Evolutionary conservation across 2,113 vertebrate species (phyloP).

Genomic region (Ptyas mucosa): DNA sequence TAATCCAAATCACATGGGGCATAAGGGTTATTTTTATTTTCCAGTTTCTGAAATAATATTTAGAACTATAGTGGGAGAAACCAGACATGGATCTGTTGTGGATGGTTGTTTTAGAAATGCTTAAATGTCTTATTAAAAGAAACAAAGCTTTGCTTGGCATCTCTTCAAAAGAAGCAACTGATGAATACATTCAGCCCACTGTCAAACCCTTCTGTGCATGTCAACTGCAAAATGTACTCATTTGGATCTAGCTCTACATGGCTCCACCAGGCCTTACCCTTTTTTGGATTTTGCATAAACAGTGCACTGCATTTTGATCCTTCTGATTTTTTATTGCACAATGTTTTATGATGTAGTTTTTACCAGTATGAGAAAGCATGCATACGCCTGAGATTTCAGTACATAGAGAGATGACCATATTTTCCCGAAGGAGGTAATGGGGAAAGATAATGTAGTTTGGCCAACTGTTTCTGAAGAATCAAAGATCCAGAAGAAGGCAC

Average conservation of each 20-base stretch:
- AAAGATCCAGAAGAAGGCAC: neutral
- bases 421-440: neutral
- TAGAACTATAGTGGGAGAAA: neutral
- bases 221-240: neutral
- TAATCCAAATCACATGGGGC: neutral
- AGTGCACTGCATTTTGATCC: neutral
- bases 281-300: neutral
- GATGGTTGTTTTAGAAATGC: neutral
- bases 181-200: neutral
- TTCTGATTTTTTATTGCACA: neutral
- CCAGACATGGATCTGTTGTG: neutral
- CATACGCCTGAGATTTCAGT: neutral
- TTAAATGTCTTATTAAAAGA: neutral
- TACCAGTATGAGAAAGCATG: neutral
- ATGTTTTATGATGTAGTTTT: neutral
- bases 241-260: neutral
- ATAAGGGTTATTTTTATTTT: neutral
- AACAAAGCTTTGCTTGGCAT: neutral
- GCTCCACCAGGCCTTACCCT: neutral
- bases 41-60: neutral
- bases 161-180: neutral
- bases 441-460: neutral
- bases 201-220: neutral
- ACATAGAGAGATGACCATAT: neutral
- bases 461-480: neutral